Base-by-base conservation (phyloP, 2,888 invertebrate genomes). In the Orthosia gracilis region DNA sequence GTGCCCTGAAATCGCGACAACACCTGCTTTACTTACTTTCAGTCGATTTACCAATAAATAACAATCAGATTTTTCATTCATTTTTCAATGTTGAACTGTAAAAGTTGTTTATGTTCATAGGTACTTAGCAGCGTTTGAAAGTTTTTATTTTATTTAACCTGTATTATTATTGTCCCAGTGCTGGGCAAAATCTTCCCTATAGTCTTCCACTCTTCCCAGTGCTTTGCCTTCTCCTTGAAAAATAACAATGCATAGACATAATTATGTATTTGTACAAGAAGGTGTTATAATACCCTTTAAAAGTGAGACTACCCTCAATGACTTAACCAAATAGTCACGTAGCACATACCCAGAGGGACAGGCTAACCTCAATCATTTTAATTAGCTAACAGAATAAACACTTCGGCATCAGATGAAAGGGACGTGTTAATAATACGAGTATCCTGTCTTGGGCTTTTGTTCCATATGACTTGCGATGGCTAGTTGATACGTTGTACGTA, bases 331-430 rank as follows among this genome's bases (percentile, higher is more conserved):
- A 64, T 79, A 40, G 31, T 80, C 61, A 77, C 61, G 50, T 47
- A 57, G 23, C 45, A 13, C 21, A 23, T 5, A 18, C 47, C 55
- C 50, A 21, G 26, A n/a, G 74, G 55, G 65, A 45, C 23, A 23
- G 31, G 45, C 61, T 65, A 65, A 80, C 73, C 80, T 73, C 64
- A 55, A 62, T 73, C 50, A 62, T 62, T 73, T 80, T 65, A 57
- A 77, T 73, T 73, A 73, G 55, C 23, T 50, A 80, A 73, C 55
- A 45, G 55, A 80, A 77, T 62, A 65, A 77, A 66, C 65, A 80
- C 64, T 55, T n/a, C 26, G 61, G 50, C 52, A 62, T 73, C 61
- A 57, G 59, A 31, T 31, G 55, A 61, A 54, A 17, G 17, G 63
- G 64, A 55, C 73, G 52, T 54, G 31, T 50, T 77, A 65, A 55